Evolutionary conservation across 2,888 invertebrate species (phyloP).

Genomic region (Cataglyphis altisquamis): DNA sequence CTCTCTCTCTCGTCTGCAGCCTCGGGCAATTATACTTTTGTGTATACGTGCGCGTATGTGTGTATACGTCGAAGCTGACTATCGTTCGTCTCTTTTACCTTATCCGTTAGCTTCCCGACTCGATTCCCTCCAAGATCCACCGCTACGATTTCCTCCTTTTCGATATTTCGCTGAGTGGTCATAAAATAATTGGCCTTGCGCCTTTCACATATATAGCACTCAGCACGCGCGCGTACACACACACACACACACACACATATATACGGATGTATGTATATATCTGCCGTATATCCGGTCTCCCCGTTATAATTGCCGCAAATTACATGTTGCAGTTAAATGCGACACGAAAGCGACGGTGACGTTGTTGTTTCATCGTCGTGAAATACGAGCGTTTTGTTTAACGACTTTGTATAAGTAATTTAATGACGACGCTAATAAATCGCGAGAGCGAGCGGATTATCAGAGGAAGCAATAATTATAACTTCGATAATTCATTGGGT

Average conservation of each 20-base stretch:
- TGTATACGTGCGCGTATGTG: slow-evolving; percentile 26
- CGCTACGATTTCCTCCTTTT: slow-evolving; percentile 17
- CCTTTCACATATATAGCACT: slow-evolving; percentile 14
- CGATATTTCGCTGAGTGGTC: slow-evolving; percentile 47
- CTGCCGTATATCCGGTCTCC: neutral
- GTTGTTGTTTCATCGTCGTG: slow-evolving; percentile 20
- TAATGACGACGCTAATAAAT: slow-evolving; percentile 54
- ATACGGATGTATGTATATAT: neutral
- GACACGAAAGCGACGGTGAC: slow-evolving; percentile 3
- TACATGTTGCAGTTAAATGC: slow-evolving; percentile 23
- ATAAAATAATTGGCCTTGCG: slow-evolving; percentile 50
- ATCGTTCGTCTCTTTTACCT: slow-evolving; percentile 12
- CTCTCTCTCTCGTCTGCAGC: slow-evolving; percentile 20
- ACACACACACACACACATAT: neutral
- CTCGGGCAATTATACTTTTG: slow-evolving; percentile 67
- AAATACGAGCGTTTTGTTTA: slow-evolving; percentile 40
- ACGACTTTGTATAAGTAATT: slow-evolving; percentile 47
- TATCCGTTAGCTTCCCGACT: neutral
- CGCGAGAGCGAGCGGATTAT: slow-evolving; percentile 42
- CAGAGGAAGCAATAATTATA: slow-evolving; percentile 47
- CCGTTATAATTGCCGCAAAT: slow-evolving; percentile 23
- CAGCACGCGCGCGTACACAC: neutral
- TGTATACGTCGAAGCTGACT: slow-evolving; percentile 31
- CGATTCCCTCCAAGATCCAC: slow-evolving; percentile 8
- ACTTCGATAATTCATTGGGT: slow-evolving; percentile 49